Evolutionary conservation across 2,888 invertebrate genomes (phyloP).

Genomic region (Sclerodermus sp.): DNA sequence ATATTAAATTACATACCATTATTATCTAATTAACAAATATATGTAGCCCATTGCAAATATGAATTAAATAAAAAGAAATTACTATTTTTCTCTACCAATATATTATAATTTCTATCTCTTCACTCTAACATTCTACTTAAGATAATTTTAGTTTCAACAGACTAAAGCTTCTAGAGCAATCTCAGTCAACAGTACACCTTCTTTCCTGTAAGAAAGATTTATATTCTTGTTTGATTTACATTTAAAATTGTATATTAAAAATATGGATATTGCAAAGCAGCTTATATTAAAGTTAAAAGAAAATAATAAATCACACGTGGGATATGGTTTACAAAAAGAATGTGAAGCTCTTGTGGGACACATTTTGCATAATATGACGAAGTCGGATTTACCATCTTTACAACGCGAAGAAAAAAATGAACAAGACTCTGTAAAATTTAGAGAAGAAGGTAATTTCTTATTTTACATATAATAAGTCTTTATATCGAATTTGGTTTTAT

Average conservation of each 20-base stretch:
- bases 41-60: too few relatives aligned
- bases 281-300: conserved; percentile 45
- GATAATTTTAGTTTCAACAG: conserved; percentile 55
- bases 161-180: conserved; percentile 42
- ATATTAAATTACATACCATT: too few relatives aligned
- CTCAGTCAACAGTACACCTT: conserved; percentile 28
- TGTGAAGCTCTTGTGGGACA: conserved; percentile 47
- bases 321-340: conserved; percentile 52
- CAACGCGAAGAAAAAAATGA: conserved; percentile 43
- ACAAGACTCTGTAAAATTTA: conserved; percentile 41
- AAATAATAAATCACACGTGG: conserved; percentile 39
- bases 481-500: too few relatives aligned
- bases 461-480: neutral
- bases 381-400: conserved; percentile 43
- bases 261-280: conserved; percentile 48
- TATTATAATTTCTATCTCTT: too few relatives aligned
- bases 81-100: too few relatives aligned
- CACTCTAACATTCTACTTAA: conserved; percentile 19
- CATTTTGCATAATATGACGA: conserved; percentile 50
- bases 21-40: too few relatives aligned
- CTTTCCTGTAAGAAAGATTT: neutral
- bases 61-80: too few relatives aligned
- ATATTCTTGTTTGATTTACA: too few relatives aligned
- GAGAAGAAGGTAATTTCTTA: conserved; percentile 48
- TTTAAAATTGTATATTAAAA: too few relatives aligned